A percentile compares a stretch with the other conserved stretches of the same genome.
These are phyloP conservation scores for Hyla sarda DNA, from an alignment of 2,113 vertebrate species.

Conservation along the genomic window DNA sequence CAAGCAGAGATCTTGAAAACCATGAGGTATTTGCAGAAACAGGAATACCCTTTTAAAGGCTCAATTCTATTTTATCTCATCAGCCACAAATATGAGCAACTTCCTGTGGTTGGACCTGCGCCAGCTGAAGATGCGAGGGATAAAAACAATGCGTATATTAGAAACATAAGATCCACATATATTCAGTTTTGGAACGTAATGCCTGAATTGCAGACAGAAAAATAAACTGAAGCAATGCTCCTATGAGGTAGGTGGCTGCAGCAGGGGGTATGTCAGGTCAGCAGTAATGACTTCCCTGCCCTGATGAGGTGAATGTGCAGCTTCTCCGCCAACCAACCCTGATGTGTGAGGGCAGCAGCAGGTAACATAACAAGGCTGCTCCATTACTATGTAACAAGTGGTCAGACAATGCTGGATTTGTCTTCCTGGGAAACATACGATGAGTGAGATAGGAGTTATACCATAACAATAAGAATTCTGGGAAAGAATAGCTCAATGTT, in stretches of 20 bases:
- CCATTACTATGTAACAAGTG: not conserved
- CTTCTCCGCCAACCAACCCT: not conserved
- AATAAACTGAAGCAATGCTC: not conserved
- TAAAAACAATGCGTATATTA: not conserved
- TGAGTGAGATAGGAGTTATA: too few species aligned
- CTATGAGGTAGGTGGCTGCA: too few species aligned
- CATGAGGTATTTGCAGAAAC: not conserved
- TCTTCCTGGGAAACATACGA: not conserved
- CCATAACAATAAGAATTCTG: not conserved
- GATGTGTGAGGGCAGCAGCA: not conserved
- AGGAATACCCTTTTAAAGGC: not conserved
- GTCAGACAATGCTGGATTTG: not conserved
- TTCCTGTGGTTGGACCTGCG: not conserved
- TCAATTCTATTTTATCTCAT: not conserved
- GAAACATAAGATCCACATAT: not conserved
- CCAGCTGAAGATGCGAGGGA: not conserved
- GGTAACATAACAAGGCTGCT: not conserved
- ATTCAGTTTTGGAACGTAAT: not conserved
- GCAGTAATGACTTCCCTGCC: not conserved
- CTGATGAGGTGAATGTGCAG: not conserved
- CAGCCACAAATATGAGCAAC: not conserved
- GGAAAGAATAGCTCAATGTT: not conserved
- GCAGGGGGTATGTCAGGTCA: too few species aligned
- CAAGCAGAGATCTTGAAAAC: not conserved
- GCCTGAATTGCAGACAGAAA: too few species aligned